Evolutionary conservation across 2,113 vertebrate species (phyloP).

Genomic region (Saccopteryx bilineata): DNA sequence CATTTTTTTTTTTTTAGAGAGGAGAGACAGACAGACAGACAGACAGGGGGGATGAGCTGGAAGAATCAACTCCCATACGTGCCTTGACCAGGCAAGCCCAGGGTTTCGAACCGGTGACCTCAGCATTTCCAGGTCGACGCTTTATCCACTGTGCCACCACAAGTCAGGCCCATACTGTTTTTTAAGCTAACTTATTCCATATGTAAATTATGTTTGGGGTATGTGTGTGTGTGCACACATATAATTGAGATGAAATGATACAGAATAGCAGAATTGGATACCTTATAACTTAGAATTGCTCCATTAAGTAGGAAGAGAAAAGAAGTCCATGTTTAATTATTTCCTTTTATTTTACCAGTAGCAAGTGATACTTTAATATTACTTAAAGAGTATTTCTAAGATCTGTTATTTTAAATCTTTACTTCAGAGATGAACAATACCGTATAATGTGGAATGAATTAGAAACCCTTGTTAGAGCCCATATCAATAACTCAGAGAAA

Average conservation of each 20-base stretch:
- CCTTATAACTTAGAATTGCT: conserved; percentile 24
- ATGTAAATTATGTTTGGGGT: not conserved
- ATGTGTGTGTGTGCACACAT: not conserved
- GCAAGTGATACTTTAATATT: not conserved
- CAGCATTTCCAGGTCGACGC: too few species aligned
- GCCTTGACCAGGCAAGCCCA: too few species aligned
- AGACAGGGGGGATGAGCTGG: too few species aligned
- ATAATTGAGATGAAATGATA: not conserved
- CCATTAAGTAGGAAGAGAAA: not conserved
- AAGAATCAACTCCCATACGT: too few species aligned
- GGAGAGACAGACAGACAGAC: too few species aligned
- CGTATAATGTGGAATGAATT: conserved; percentile 99
- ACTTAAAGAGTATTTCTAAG: conserved; percentile 55
- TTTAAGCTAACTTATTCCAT: not conserved
- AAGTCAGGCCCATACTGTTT: not conserved
- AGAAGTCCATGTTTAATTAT: conserved; percentile 3
- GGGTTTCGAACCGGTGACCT: too few species aligned
- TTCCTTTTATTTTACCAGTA: conserved; percentile 41
- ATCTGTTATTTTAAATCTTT: conserved; percentile 22
- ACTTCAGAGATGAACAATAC: conserved; percentile 96
- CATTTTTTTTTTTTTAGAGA: too few species aligned
- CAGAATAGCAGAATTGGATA: not conserved
- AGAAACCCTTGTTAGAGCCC: conserved; percentile 97
- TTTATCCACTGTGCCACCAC: too few species aligned
- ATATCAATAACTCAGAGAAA: conserved; percentile 93